Base-by-base conservation (phyloP, 2,888 invertebrate genomes). In the Boloria selene region DNA sequence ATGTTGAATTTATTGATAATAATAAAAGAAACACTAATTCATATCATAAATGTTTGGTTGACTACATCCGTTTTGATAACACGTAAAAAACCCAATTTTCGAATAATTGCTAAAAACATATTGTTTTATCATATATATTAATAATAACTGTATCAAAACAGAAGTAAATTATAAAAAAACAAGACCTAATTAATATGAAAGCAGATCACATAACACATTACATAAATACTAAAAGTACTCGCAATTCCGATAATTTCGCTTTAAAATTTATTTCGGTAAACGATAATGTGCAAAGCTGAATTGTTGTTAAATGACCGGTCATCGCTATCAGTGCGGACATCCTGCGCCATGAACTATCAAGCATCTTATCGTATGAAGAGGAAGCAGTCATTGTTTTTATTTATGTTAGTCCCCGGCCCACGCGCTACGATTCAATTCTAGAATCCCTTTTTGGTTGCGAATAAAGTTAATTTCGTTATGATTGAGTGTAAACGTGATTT, bases 311-410 rank as follows among this genome's bases (percentile, higher is more conserved):
- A 58, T 78, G 85, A 84, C 85, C 86, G 87, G 87, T 87, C 86
- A 86, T 60, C 80, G 67, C 78, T 90, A 91, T 91, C 91, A 72
- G 64, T 76, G 75, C 87, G 91, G 91, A 92, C 83, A 78, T 92
- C 91, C 91, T 89, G 90, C 73, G 70, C 66, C 68, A 72, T 63
- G 58, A 66, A 68, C 74, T 87, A 77, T 72, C 75, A 68, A 56
- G 38, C 69, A 63, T 71, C 72, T 86, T 90, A 90, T 90, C 90
- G 73, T 52, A n/a, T 14, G 42, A 70, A 82, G 80, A 88, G 91
- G 91, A 91, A 90, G 83, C 91, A 88, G 89, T 75, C 86, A 74
- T 75, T 84, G 82, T 86, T 88, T 85, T 86, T 90, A 87, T 88
- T 87, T 85, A 77, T 84, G 78, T 83, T 81, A 82, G 81, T 79